Conservation (phyloP, 2,113 vertebrate species). For the Ibidorhyncha struthersii region DNA sequence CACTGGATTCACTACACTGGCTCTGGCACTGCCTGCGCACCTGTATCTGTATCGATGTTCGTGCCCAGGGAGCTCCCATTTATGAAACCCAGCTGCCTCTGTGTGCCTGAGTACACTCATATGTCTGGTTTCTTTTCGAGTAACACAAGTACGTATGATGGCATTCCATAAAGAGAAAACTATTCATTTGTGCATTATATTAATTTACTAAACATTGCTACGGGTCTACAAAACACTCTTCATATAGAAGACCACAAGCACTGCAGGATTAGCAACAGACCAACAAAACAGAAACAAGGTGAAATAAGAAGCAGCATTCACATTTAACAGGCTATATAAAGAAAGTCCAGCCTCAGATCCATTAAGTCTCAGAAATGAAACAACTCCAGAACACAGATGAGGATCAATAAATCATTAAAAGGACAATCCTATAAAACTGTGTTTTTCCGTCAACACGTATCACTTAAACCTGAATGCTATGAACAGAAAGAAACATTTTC, state of each 20-base stretch:
- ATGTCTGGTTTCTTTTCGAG: background rate
- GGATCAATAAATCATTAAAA: background rate
- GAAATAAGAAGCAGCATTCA: background rate
- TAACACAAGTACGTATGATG: background rate
- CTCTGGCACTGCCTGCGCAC: background rate
- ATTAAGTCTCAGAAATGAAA: background rate
- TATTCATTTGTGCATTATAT: background rate
- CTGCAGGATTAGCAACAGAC: background rate
- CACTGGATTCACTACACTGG: background rate
- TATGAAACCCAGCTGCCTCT: background rate
- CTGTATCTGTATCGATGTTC: background rate
- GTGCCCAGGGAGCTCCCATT: background rate
- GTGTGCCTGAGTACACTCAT: background rate
- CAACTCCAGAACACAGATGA: background rate
- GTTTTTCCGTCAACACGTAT: background rate
- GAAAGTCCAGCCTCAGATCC: background rate
- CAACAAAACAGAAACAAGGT: background rate
- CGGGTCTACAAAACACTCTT: accelerated
- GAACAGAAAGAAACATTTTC: background rate
- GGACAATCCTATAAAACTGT: background rate
- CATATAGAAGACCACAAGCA: background rate
- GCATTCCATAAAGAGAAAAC: background rate
- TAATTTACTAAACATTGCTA: background rate
- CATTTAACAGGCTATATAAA: background rate
- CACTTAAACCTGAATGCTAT: background rate